Percentiles rank a stretch among this genome's conserved stretches.
Evolutionary conservation across 1,140 invertebrate genomes (phyloP).

Genomic region (Parapsyche elsis): DNA sequence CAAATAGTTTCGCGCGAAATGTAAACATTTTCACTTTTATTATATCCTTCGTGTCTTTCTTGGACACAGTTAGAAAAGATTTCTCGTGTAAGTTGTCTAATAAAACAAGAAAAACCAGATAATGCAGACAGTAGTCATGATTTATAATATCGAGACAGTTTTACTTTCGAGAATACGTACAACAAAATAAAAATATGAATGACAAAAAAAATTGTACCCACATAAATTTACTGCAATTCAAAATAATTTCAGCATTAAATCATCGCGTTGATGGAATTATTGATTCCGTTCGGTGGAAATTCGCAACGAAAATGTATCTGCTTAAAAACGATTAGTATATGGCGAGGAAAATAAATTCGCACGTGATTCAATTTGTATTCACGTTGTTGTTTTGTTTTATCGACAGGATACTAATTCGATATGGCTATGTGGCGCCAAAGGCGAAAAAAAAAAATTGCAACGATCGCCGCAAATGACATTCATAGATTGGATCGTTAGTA

Average conservation of each 20-base stretch:
- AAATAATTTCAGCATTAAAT: background rate
- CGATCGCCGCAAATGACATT: background rate
- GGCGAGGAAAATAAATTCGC: constrained; percentile 7
- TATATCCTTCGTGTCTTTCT: background rate
- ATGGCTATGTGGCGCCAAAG: constrained; percentile 17
- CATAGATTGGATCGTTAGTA: background rate
- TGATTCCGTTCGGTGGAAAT: background rate
- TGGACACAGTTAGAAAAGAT: background rate
- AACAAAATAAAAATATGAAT: background rate
- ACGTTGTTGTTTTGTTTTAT: constrained; percentile 8
- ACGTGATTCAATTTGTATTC: constrained; percentile 28
- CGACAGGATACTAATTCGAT: constrained; percentile 28
- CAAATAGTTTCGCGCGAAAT: no score
- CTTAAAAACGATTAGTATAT: constrained; percentile 7
- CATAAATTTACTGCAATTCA: background rate
- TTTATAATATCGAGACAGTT: background rate
- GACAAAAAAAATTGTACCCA: background rate
- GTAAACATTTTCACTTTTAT: constrained; percentile 15
- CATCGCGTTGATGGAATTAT: background rate
- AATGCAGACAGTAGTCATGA: background rate
- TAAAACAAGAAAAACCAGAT: constrained; percentile 16
- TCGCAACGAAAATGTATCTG: no score
- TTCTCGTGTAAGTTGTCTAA: background rate
- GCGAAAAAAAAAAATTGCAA: constrained; percentile 17
- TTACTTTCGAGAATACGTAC: constrained; percentile 16